phyloP scores from a whole-genome alignment of 2,797 vertebrate genomes.

The Leuciscus waleckii region DNA sequence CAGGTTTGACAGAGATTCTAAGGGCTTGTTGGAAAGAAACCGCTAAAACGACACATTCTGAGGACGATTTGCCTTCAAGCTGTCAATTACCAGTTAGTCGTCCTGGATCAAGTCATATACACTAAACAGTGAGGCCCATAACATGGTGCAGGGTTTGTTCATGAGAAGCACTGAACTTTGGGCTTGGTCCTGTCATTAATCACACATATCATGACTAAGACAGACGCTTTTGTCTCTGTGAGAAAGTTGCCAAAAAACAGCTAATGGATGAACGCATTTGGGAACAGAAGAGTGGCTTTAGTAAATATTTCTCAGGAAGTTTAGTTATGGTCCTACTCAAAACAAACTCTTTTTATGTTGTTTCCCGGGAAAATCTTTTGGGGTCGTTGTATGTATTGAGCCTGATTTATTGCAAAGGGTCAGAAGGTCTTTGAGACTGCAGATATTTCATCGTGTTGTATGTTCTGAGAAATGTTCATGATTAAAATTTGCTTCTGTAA shows the following conservation, averaged over 20 bases:
- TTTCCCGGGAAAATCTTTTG: conserved; percentile 53
- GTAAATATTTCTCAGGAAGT: conserved; percentile 67
- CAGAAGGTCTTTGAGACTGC: conserved; percentile 51
- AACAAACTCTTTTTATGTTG: conserved; percentile 64
- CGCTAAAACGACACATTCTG: not conserved
- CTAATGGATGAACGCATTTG: conserved; percentile 10
- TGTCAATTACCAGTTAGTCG: not conserved
- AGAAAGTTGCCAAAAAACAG: conserved; percentile 38
- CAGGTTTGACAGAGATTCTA: conserved; percentile 26
- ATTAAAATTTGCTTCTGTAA: conserved; percentile 61
- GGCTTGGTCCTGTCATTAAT: conserved; percentile 35
- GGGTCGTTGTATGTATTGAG: conserved; percentile 59
- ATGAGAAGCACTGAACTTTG: not conserved
- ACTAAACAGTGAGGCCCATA: conserved; percentile 24
- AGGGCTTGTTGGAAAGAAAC: conserved; percentile 25
- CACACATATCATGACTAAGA: not conserved
- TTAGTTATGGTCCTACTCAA: conserved; percentile 58
- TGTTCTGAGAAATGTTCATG: conserved; percentile 62
- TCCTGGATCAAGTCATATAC: conserved; percentile 4
- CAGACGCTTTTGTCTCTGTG: conserved; percentile 11
- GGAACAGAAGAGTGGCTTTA: conserved; percentile 12
- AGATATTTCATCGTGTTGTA: conserved; percentile 60
- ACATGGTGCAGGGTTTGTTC: conserved; percentile 16
- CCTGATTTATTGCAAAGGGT: conserved; percentile 65
- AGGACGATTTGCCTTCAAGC: conserved; percentile 7